These are phyloP conservation scores for Cyclophora albipunctata DNA, from an alignment of 2,888 invertebrate genomes.

Conservation along the genomic window DNA sequence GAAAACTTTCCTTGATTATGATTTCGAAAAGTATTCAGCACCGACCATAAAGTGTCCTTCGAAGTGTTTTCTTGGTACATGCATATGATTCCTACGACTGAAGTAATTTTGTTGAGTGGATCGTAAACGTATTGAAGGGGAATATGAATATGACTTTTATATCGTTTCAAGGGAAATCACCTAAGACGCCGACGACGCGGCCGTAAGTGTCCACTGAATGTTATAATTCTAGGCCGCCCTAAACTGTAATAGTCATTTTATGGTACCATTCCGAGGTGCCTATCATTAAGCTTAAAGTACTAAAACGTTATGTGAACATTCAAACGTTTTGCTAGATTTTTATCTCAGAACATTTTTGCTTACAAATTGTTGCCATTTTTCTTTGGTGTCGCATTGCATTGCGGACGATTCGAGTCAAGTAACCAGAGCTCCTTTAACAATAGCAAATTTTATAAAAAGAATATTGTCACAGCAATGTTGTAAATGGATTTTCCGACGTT, in stretches of 20 bases:
- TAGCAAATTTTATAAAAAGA: conserved; percentile 31
- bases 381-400: conserved; percentile 22
- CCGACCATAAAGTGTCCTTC: conserved; percentile 3
- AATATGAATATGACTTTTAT: conserved; percentile 37
- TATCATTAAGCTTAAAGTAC: conserved; percentile 11
- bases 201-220: conserved; percentile 9
- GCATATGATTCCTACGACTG: conserved; percentile 21
- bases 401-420: conserved; percentile 23
- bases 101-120: conserved; percentile 35
- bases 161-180: conserved; percentile 37
- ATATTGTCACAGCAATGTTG: conserved; percentile 31
- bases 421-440: conserved; percentile 21
- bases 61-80: conserved; percentile 20
- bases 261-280: conserved; percentile 7
- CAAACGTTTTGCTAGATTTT: conserved; percentile 13
- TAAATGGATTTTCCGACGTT: conserved; percentile 40
- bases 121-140: conserved; percentile 32
- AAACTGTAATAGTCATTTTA: conserved; percentile 16
- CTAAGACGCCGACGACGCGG: conserved; percentile 21
- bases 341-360: conserved; percentile 16
- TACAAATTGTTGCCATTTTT: conserved; percentile 20
- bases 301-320: conserved; percentile 11
- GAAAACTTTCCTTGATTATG: too few relatives aligned
- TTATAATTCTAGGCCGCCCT: conserved; percentile 8
- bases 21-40: too few relatives aligned